A percentile compares a stretch with the other conserved stretches of the same genome.
Evolutionary conservation across 2,888 invertebrate species (phyloP).

Genomic region (Cephus spinipes): DNA sequence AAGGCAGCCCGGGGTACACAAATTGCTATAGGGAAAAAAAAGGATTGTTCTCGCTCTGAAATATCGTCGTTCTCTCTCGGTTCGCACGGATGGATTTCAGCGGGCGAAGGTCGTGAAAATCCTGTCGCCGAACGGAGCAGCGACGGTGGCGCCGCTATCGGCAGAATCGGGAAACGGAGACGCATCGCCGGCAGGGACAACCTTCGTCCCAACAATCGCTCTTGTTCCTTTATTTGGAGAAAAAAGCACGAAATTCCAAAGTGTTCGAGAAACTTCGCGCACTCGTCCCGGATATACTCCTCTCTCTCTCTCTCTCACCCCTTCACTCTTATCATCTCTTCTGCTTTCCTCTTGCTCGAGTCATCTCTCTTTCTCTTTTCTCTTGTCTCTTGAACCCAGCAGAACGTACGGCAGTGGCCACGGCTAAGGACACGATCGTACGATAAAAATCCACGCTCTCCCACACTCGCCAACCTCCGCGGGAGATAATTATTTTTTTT

Average conservation of each 20-base stretch:
- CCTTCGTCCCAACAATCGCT: not conserved
- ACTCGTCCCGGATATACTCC: not conserved
- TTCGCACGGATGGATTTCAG: not conserved
- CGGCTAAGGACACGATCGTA: slow-evolving; percentile 7
- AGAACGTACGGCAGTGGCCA: slow-evolving; percentile 16
- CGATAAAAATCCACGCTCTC: slow-evolving; percentile 7
- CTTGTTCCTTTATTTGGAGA: not conserved
- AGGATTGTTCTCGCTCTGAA: slow-evolving; percentile 7
- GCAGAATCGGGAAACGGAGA: not conserved
- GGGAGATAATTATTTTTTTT: not conserved
- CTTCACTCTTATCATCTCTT: not conserved
- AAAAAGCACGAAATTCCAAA: not conserved
- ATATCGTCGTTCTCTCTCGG: not conserved
- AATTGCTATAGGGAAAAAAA: slow-evolving; percentile 33
- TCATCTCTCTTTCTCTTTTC: slow-evolving; percentile 17
- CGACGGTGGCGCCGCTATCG: not conserved
- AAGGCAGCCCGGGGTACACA: slow-evolving; percentile 30
- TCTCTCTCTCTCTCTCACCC: slow-evolving; percentile 1
- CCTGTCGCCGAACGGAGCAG: not conserved
- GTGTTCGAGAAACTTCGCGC: not conserved
- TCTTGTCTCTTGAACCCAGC: slow-evolving; percentile 16
- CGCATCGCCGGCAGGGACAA: not conserved
- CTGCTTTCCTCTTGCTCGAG: not conserved
- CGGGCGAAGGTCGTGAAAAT: not conserved
- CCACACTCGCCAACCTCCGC: not conserved